Evolutionary conservation across 1,140 invertebrate genomes (phyloP), one percentile per base, ranked within the genome.

Genomic region (Aphelenchoides besseyi): DNA sequence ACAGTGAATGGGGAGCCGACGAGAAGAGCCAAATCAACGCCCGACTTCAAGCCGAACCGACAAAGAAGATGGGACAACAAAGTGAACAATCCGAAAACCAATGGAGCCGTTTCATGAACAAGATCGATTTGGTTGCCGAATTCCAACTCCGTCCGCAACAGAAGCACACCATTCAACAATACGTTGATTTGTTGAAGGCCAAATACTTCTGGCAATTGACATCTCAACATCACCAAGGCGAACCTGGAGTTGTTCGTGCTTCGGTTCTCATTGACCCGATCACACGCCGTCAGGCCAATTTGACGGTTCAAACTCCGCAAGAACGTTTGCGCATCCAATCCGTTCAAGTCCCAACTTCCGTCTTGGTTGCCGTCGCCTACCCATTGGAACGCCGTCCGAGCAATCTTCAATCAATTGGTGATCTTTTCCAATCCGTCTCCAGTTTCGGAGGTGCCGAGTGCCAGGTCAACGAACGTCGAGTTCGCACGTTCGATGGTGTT

Each of bases 1-100:
- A 74, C 8, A 26, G 33, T 26, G 48, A 78, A 30, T 74, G 73
- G 73, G 77, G 73, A n/a, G 23, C 66, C 68, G 74, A 74, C 3
- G 3, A 73, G 1, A 52, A 76, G 71, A 61, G 79, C 23, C n/a
- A 52, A 26, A 64, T 75, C 3, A 77, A 72, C 59, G 18, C 79
- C 29, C 72, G 74, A 23, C 16, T 75, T 32, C 78, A 77, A 30
- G 73, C 74, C 30, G 69, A 71, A 29, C 37, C 26, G 26, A 59
- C 55, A 5, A 5, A 18, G 5, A 59, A 59, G 55, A 8, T 8
- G 5, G 5, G 55, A 23, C 26, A 28, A 33, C 12, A 5, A 8
- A 5, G 32, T 12, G 5, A 59, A 3, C 72, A 74, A 57, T 70
- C 53, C 26, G 18, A 23, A 23, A 33, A 63, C 26, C 54, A 52